phyloP scores from a whole-genome alignment of 2,888 invertebrate species.

The Chesias legatella region DNA sequence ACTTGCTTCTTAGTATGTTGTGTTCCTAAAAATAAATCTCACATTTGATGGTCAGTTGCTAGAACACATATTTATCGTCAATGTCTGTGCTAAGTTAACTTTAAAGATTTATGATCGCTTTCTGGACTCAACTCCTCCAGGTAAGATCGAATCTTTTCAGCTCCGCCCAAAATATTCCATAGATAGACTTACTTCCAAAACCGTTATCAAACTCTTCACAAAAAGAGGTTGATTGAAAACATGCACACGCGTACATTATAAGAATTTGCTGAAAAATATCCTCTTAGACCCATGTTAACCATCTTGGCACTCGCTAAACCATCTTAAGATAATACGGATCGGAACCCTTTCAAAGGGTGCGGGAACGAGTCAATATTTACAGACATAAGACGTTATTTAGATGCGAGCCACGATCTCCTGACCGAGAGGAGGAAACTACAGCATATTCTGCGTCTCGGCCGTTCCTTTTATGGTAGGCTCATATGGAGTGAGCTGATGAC shows the following conservation, averaged over 20 bases:
- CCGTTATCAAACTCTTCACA: constrained; percentile 5
- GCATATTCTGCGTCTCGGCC: constrained; percentile 32
- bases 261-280: constrained; percentile 42
- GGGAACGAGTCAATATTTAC: constrained; percentile 76
- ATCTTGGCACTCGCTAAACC: constrained; percentile 64
- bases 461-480: constrained; percentile 46
- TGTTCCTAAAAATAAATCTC: too few species aligned
- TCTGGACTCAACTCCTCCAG: too few species aligned
- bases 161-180: too few species aligned
- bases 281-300: constrained; percentile 48
- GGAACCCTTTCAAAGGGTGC: constrained; percentile 67
- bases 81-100: too few species aligned
- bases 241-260: constrained; percentile 26
- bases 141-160: too few species aligned
- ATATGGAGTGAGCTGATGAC: too few species aligned
- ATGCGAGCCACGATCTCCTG: constrained; percentile 73
- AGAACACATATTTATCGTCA: too few species aligned
- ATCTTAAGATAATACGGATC: constrained; percentile 69
- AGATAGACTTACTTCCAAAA: too few species aligned
- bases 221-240: constrained; percentile 19
- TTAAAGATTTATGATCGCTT: too few species aligned
- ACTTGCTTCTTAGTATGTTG: too few species aligned
- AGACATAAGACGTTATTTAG: constrained; percentile 78
- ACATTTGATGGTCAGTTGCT: too few species aligned
- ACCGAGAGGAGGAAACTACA: constrained; percentile 34